Evolutionary conservation across 2,888 invertebrate species (phyloP).

Genomic region (Ectemnius lituratus): DNA sequence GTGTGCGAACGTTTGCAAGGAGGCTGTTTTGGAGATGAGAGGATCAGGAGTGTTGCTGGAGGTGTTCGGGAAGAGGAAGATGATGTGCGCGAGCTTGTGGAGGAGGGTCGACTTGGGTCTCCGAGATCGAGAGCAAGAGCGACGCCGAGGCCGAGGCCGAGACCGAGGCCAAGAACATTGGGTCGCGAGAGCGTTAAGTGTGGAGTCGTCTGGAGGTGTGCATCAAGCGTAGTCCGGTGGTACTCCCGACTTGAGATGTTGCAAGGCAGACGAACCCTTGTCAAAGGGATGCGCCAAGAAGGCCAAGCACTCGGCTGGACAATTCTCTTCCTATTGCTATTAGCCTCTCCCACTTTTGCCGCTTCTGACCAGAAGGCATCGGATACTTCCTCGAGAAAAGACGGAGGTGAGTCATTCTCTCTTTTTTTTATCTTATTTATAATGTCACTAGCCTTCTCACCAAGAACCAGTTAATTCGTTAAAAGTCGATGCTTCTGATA

Average conservation of each 20-base stretch:
- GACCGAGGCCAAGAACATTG: slow-evolving; percentile 5
- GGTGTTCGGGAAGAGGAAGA: neutral
- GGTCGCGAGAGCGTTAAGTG: slow-evolving; percentile 6
- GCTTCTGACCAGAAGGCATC: slow-evolving; percentile 27
- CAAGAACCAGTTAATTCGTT: too few species aligned
- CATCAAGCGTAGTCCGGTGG: slow-evolving; percentile 74
- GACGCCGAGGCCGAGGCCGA: neutral
- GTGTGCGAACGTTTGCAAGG: slow-evolving; percentile 58
- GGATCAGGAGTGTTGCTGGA: neutral
- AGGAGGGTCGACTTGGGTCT: too few species aligned
- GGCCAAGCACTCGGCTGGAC: slow-evolving; percentile 37
- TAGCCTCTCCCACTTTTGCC: slow-evolving; percentile 41
- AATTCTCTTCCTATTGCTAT: slow-evolving; percentile 43
- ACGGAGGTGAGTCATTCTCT: slow-evolving; percentile 57
- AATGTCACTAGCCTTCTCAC: neutral
- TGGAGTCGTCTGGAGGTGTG: slow-evolving; percentile 50
- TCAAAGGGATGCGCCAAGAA: slow-evolving; percentile 17
- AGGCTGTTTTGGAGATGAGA: neutral
- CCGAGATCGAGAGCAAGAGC: neutral
- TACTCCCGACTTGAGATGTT: slow-evolving; percentile 27
- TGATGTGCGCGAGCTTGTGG: neutral
- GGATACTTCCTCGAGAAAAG: slow-evolving; percentile 35
- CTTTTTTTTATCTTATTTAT: neutral
- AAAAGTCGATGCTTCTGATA: too few species aligned
- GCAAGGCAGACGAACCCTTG: slow-evolving; percentile 5